Conservation (phyloP, 2,797 vertebrate genomes). For the Megalops cyprinoides region DNA sequence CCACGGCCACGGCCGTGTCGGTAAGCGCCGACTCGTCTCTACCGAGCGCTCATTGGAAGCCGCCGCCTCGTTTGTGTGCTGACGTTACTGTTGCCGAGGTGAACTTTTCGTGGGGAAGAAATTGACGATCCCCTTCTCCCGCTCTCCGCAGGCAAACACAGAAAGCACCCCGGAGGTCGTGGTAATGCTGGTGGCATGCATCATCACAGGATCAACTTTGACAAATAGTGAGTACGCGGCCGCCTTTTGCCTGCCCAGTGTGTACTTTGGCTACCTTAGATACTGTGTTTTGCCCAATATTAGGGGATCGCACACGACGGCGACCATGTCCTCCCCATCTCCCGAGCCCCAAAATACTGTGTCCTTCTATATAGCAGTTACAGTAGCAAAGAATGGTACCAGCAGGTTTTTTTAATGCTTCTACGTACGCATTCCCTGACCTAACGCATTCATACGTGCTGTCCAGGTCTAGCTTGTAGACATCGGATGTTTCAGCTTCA, state of each 20-base stretch:
- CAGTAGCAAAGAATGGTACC: no score
- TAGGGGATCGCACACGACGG: no score
- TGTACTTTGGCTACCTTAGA: no score
- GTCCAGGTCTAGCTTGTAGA: no score
- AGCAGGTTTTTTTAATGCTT: no score
- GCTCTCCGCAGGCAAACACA: conserved; percentile 83
- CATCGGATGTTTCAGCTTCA: no score
- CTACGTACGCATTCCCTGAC: no score
- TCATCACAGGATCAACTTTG: conserved; percentile 95
- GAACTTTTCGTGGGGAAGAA: not conserved
- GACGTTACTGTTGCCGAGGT: not conserved
- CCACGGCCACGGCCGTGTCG: conserved; percentile 93
- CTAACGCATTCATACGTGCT: no score
- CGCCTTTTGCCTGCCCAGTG: not conserved
- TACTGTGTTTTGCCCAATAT: no score
- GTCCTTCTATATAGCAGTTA: no score
- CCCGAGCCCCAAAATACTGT: no score
- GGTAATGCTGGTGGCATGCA: conserved; percentile 85
- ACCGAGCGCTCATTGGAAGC: not conserved
- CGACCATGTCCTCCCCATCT: no score
- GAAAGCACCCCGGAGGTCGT: conserved; percentile 91
- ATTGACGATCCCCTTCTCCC: not conserved
- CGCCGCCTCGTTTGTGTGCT: not conserved
- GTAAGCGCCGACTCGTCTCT: conserved; percentile 66
- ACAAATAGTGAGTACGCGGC: conserved; percentile 85